These are phyloP conservation scores for Protosalanx chinensis DNA, from an alignment of 2,797 vertebrate genomes.

Conservation along the genomic window DNA sequence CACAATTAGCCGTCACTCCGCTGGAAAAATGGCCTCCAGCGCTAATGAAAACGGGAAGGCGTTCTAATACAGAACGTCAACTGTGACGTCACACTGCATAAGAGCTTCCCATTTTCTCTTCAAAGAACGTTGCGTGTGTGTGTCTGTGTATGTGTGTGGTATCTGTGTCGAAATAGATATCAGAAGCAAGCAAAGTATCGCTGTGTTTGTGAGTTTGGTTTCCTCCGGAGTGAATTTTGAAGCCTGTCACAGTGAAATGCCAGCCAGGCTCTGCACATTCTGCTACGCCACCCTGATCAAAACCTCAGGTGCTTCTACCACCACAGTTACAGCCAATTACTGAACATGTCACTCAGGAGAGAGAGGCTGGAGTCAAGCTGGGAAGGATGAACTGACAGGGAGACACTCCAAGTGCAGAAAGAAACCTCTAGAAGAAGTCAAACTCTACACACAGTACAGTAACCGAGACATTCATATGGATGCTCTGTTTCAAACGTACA, in stretches of 20 bases:
- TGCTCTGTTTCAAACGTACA: background rate
- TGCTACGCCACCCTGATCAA: background rate
- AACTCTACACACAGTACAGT: background rate
- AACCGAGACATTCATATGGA: too few species aligned
- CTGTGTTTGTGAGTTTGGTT: background rate
- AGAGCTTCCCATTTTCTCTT: background rate
- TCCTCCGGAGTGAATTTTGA: too few species aligned
- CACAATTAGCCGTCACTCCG: conserved; percentile 25
- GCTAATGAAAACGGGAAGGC: conserved; percentile 25
- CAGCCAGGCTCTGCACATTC: background rate
- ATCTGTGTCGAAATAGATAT: background rate
- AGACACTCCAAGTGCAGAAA: background rate
- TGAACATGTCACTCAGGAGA: conserved; percentile 7
- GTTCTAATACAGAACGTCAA: conserved; percentile 7
- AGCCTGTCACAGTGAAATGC: too few species aligned
- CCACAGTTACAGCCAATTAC: conserved; percentile 1
- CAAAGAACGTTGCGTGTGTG: background rate
- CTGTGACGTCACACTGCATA: background rate
- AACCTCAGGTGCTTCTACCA: background rate
- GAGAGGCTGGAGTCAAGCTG: background rate
- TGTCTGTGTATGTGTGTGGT: background rate
- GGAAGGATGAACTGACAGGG: background rate
- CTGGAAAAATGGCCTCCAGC: conserved; percentile 11
- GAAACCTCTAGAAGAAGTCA: background rate
- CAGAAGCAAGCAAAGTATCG: background rate